Base-by-base conservation (phyloP, 2,113 vertebrate genomes). In the Hippopotamus amphibius region DNA sequence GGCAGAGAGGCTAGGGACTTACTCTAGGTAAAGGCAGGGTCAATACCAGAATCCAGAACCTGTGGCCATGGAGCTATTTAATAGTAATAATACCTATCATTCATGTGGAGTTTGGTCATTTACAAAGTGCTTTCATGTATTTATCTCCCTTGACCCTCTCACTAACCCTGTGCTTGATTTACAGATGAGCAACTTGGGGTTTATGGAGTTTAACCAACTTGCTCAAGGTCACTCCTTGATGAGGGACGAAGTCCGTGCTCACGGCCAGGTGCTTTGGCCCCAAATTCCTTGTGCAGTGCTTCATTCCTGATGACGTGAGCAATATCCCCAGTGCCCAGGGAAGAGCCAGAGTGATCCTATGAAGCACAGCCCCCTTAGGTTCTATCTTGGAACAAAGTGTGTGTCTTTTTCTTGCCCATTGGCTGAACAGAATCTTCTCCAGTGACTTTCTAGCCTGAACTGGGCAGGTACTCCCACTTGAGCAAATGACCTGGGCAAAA, bases 231-330 rank as follows among this genome's bases (percentile, higher is more conserved):
- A 68, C 53, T 59, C 37, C 19, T 26, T 59, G 30, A 7, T 65
- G 85, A 76, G 15, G 15, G 24, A 50, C 69, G 79, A 83, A 43
- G 50, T n/a, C 80, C 90, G 41, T 10, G 61, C 50, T 93, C 61
- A 72, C 10, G 55, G 55, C 37, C 72, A 90, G 81, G 77, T 43
- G n/a, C 30, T 89, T 50, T 50, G n/a, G 61, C 46, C 61, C n/a
- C 48, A 65, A 66, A 71, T 5, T 7, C 11, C 30, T 63, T 37
- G 17, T 50, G 53, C 37, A 2, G 63, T 6, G 14, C n/a, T 95
- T 82, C 24, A 37, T 83, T 85, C 59, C 43, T 26, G 41, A 82
- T 41, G 48, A 22, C 2, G 0, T 55, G 33, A 92, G 30, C 46
- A 69, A n/a, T 1, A 22, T 21, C 15, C 2, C 37, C 7, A 30